These are phyloP conservation scores for Heliornis fulica DNA, from an alignment of 2,113 vertebrate genomes.

Conservation along the genomic window DNA sequence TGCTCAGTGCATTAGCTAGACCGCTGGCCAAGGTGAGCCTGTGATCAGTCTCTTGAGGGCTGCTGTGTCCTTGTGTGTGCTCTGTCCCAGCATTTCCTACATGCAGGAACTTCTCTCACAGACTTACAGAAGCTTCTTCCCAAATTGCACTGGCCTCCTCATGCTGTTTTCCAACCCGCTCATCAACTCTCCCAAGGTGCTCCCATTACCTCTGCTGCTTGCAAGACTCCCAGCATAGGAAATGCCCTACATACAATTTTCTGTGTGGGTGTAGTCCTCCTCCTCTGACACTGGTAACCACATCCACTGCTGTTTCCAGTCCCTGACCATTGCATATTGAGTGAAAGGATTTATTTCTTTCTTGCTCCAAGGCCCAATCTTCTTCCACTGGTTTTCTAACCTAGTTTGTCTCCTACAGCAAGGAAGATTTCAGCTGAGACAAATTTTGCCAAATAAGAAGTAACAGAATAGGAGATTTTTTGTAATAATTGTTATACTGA, in stretches of 20 bases:
- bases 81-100: neutral
- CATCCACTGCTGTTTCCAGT: neutral
- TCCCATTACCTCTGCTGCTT: neutral
- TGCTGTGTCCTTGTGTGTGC: neutral
- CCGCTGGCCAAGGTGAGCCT: neutral
- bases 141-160: neutral
- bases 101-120: neutral
- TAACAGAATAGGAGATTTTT: neutral
- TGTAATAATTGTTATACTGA: neutral
- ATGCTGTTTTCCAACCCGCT: neutral
- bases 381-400: neutral
- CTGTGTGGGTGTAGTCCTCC: neutral
- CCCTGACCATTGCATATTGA: neutral
- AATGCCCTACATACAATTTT: neutral
- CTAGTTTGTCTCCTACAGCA: neutral
- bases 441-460: neutral
- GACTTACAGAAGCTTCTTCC: neutral
- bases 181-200: rapidly evolving
- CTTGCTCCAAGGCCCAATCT: neutral
- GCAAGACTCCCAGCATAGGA: neutral
- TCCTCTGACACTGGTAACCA: neutral
- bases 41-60: neutral
- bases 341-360: neutral
- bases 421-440: neutral
- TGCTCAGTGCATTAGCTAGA: neutral